Evolutionary conservation across 1,140 invertebrate genomes (phyloP), one percentile per base, ranked within the genome.

Genomic region (Drosophila funebris): DNA sequence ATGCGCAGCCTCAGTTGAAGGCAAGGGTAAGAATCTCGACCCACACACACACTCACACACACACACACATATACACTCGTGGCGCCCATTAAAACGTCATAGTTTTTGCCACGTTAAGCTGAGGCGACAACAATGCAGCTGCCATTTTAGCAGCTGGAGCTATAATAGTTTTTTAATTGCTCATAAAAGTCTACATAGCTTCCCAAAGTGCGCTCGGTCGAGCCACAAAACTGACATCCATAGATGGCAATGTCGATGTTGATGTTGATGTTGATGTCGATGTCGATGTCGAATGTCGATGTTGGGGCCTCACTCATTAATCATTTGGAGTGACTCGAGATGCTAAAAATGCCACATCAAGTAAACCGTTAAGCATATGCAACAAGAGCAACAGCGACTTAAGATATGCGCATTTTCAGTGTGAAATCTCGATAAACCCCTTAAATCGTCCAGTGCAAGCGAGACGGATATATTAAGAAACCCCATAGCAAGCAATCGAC

Each of bases 131-230:
- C 44, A 80, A 75, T 76, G 60, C 81, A 79, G 41, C 52, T 70
- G 76, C 73, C 58, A 70, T 64, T 48, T 58, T 50, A 44, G 56
- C 18, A 50, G 13, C 22, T 13, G 18, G 37, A 52, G 16, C 29
- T 41, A 46, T 56, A 85, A 82, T 88, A 87, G 70, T 87, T 78
- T 88, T 87, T 82, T 82, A 87, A 87, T 82, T 87, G 75, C 78
- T 73, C 75, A 72, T 78, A 87, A 87, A 85, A 70, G 71, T 81
- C 66, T 13, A 37, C 54, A 52, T 31, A 31, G 46, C 44, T 48
- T 50, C 27, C 13, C 46, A 50, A 50, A 50, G 20, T 41, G 16
- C 39, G 39, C 39, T 41, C 33, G 33, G 33, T 13, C 33, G n/a
- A 3, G n/a, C n/a, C n/a, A 13, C 1, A 61, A 57, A 68, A 78